phyloP scores from a whole-genome alignment of 2,888 invertebrate genomes.

The Gerosis bhagava region DNA sequence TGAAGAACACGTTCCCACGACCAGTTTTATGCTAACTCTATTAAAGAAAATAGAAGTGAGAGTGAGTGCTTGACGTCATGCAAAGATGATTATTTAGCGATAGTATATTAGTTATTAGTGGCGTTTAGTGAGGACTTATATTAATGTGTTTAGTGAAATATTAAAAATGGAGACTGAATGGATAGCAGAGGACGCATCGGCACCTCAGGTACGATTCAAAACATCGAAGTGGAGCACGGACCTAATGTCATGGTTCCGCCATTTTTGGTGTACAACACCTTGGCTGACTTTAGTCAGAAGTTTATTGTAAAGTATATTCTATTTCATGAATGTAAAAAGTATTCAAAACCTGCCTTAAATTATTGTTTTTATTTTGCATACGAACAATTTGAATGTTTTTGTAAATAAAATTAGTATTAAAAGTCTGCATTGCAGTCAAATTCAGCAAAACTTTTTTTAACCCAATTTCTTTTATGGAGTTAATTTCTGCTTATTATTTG shows the following conservation, averaged over 20 bases:
- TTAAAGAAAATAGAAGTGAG: constrained; percentile 49
- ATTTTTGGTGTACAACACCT: constrained; percentile 62
- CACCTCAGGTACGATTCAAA: constrained; percentile 66
- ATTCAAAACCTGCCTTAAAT: no score
- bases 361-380: no score
- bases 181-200: constrained; percentile 89
- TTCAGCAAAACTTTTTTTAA: constrained; percentile 31
- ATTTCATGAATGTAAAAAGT: no score
- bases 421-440: constrained; percentile 37
- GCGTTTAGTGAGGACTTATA: constrained; percentile 63
- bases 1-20: constrained; percentile 34
- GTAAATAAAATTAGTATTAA: neutral
- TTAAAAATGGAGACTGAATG: constrained; percentile 96
- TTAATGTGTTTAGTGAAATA: constrained; percentile 83
- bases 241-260: constrained; percentile 74
- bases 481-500: no score
- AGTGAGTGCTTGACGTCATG: constrained; percentile 79
- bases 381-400: no score
- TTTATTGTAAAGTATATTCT: constrained; percentile 40
- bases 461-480: constrained; percentile 33
- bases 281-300: constrained; percentile 44
- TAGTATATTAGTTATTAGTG: constrained; percentile 65
- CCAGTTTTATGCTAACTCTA: constrained; percentile 32
- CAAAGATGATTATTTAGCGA: constrained; percentile 68
- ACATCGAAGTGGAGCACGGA: constrained; percentile 61